These are phyloP conservation scores for Dendroctonus ponderosae DNA, from an alignment of 1,140 invertebrate species.

Conservation along the genomic window DNA sequence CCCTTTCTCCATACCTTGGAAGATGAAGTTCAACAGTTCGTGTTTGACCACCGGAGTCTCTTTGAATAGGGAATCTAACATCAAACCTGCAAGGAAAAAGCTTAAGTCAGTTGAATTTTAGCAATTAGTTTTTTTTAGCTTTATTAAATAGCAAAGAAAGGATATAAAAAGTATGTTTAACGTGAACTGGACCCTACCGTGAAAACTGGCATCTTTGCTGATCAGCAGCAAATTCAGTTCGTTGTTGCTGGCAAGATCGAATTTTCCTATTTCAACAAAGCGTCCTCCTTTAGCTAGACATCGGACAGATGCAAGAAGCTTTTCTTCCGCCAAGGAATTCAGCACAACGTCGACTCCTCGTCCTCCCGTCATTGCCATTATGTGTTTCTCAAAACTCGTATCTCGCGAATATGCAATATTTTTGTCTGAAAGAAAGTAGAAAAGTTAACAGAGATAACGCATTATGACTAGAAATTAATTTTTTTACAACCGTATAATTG, in stretches of 20 bases:
- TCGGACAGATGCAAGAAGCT: slow-evolving; percentile 72
- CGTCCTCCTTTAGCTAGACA: slow-evolving; percentile 68
- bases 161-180: neutral
- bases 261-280: slow-evolving; percentile 79
- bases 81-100: slow-evolving; percentile 57
- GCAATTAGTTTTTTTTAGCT: too few species aligned
- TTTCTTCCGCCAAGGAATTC: slow-evolving; percentile 69
- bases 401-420: slow-evolving; percentile 65
- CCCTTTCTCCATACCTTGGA: slow-evolving; percentile 50
- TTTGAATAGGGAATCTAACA: slow-evolving; percentile 74
- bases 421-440: slow-evolving; percentile 26
- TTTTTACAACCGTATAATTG: too few species aligned
- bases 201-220: slow-evolving; percentile 80
- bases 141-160: neutral
- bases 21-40: slow-evolving; percentile 15
- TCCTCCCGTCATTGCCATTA: slow-evolving; percentile 58
- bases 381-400: slow-evolving; percentile 60
- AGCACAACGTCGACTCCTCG: slow-evolving; percentile 67
- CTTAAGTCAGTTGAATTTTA: too few species aligned
- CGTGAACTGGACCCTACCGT: slow-evolving; percentile 57
- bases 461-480: too few species aligned
- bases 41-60: slow-evolving; percentile 43
- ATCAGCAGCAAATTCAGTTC: slow-evolving; percentile 73
- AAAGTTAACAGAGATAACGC: too few species aligned
- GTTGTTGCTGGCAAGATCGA: slow-evolving; percentile 67